Evolutionary conservation across 2,888 invertebrate genomes (phyloP).

Genomic region (Lysandra bellargus): DNA sequence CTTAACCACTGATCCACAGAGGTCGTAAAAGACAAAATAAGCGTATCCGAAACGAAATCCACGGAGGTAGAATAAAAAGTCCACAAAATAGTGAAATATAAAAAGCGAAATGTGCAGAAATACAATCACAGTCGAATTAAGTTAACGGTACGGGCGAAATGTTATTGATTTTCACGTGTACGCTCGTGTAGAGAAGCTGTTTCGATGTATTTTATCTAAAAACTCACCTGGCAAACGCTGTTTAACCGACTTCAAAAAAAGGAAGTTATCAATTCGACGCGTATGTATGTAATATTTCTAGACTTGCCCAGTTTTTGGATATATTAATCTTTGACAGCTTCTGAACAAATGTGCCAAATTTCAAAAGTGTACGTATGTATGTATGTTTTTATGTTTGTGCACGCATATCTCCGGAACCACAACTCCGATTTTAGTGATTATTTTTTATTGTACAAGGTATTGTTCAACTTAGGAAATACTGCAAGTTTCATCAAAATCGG

Average conservation of each 20-base stretch:
- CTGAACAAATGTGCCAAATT: too few relatives aligned
- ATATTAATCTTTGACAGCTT: too few relatives aligned
- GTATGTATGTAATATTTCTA: too few relatives aligned
- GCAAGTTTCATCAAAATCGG: too few relatives aligned
- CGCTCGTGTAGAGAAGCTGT: not conserved
- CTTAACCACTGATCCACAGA: not conserved
- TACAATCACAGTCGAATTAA: conserved; percentile 23
- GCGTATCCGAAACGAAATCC: not conserved
- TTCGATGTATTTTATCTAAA: not conserved
- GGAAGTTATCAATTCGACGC: too few relatives aligned
- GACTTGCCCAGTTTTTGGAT: too few relatives aligned
- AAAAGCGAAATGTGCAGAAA: conserved; percentile 20
- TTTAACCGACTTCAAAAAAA: not conserved
- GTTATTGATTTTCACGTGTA: conserved; percentile 21
- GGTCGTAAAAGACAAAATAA: not conserved
- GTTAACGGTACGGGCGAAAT: conserved; percentile 1
- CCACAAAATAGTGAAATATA: not conserved
- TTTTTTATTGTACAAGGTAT: too few relatives aligned
- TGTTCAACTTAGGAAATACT: too few relatives aligned
- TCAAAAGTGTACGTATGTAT: too few relatives aligned
- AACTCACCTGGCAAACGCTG: not conserved
- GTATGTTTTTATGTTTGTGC: too few relatives aligned
- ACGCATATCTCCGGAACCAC: too few relatives aligned
- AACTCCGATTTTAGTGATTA: too few relatives aligned
- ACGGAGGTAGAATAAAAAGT: not conserved